Conservation (phyloP, 1,140 invertebrate genomes). For the Sinella curviseta region DNA sequence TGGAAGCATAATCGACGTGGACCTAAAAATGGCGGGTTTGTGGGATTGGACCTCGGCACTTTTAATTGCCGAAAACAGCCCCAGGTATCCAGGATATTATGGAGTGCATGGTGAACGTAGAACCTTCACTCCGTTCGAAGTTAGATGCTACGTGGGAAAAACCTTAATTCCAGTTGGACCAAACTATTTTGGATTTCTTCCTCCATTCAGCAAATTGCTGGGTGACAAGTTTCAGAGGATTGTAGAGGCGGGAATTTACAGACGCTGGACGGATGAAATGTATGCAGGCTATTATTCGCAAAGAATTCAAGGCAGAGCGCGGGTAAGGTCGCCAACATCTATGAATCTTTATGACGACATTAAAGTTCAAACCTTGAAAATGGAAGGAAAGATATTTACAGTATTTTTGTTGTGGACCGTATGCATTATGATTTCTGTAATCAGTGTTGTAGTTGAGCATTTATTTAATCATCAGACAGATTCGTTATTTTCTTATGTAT, state of each 20-base stretch:
- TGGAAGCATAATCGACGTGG: too few species aligned
- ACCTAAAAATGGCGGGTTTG: not conserved
- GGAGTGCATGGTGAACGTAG: too few species aligned
- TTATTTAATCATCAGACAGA: too few species aligned
- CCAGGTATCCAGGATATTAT: not conserved
- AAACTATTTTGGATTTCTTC: not conserved
- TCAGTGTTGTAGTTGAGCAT: too few species aligned
- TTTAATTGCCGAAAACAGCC: not conserved
- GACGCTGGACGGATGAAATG: not conserved
- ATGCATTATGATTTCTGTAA: too few species aligned
- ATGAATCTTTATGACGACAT: not conserved
- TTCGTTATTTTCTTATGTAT: too few species aligned
- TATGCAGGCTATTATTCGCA: not conserved
- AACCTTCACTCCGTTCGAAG: too few species aligned
- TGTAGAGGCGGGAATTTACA: not conserved
- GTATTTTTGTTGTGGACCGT: not conserved
- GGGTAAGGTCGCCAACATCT: not conserved
- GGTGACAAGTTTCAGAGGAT: not conserved
- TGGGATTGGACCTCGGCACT: not conserved
- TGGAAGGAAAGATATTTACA: not conserved
- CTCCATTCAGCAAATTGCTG: not conserved
- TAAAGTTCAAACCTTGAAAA: not conserved
- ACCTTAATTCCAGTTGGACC: not conserved
- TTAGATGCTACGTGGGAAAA: not conserved
- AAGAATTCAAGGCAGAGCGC: not conserved